phyloP scores from a whole-genome alignment of 92 coral and sea anemone species.

The Palythoa caribaeorum region DNA sequence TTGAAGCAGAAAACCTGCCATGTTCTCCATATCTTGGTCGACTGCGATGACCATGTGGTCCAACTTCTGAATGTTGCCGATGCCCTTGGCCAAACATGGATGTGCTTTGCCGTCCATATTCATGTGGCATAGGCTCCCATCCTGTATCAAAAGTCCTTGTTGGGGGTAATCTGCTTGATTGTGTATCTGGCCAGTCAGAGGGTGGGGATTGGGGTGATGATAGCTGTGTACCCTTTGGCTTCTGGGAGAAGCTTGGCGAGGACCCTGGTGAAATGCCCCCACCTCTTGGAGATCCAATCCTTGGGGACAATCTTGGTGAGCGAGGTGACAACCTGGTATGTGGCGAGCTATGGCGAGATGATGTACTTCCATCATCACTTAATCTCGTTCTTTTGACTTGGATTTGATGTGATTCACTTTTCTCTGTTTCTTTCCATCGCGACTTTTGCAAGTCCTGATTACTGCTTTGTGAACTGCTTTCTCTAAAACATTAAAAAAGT shows the following conservation, averaged over 20 bases:
- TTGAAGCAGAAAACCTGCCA: slow-evolving; percentile 12
- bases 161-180: neutral
- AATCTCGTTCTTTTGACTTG: slow-evolving; percentile 23
- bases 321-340: slow-evolving; percentile 36
- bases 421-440: slow-evolving; percentile 33
- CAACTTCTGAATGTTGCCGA: slow-evolving; percentile 5
- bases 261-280: slow-evolving; percentile 28
- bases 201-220: slow-evolving; percentile 19
- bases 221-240: neutral
- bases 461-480: slow-evolving; percentile 5
- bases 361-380: slow-evolving; percentile 22
- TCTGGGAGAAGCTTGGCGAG: slow-evolving; percentile 19
- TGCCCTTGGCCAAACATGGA: slow-evolving; percentile 22
- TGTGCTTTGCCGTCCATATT: slow-evolving; percentile 1
- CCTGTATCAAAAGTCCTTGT: neutral
- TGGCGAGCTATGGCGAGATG: slow-evolving; percentile 28
- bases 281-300: slow-evolving; percentile 19
- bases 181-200: neutral
- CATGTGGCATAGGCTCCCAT: slow-evolving; percentile 8
- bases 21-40: slow-evolving; percentile 19
- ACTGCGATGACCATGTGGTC: neutral
- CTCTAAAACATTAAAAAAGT: slow-evolving; percentile 1
- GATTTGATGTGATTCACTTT: neutral
- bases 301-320: slow-evolving; percentile 31
- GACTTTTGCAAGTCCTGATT: neutral